Percentiles rank a stretch among this genome's conserved stretches.
These are phyloP conservation scores for Darevskia nairensis DNA, from an alignment of 2,797 vertebrate species.

Conservation along the genomic window DNA sequence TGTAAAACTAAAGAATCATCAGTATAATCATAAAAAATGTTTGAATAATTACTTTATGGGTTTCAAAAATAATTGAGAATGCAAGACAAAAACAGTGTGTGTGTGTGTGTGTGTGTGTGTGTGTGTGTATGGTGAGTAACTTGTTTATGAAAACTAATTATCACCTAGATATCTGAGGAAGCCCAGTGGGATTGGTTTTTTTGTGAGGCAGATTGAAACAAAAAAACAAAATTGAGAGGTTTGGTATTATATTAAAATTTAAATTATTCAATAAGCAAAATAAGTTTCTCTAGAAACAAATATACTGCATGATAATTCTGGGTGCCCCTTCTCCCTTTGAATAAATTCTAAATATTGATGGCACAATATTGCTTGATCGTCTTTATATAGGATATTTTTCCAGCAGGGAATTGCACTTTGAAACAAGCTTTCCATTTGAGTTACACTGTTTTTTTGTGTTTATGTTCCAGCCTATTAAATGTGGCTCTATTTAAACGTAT, in stretches of 20 bases:
- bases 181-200: background rate
- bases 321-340: background rate
- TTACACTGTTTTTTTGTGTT: background rate
- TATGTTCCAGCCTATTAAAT: background rate
- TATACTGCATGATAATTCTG: background rate
- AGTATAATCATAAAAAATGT: background rate
- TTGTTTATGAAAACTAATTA: constrained; percentile 14
- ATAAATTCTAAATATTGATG: background rate
- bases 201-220: constrained; percentile 9
- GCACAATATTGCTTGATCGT: background rate
- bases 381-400: background rate
- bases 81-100: background rate
- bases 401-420: background rate
- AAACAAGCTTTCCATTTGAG: background rate
- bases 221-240: background rate
- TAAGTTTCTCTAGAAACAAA: constrained; percentile 6
- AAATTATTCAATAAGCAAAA: constrained; percentile 23
- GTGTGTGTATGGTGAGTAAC: background rate
- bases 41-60: background rate
- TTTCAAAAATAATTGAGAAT: constrained; percentile 23
- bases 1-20: background rate
- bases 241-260: background rate
- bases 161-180: constrained; percentile 13
- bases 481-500: background rate
- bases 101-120: no score